Percentiles rank a stretch among this genome's conserved stretches.
Conservation (phyloP, 1,140 invertebrate species). For the Phymorhynchus buccinoides region DNA sequence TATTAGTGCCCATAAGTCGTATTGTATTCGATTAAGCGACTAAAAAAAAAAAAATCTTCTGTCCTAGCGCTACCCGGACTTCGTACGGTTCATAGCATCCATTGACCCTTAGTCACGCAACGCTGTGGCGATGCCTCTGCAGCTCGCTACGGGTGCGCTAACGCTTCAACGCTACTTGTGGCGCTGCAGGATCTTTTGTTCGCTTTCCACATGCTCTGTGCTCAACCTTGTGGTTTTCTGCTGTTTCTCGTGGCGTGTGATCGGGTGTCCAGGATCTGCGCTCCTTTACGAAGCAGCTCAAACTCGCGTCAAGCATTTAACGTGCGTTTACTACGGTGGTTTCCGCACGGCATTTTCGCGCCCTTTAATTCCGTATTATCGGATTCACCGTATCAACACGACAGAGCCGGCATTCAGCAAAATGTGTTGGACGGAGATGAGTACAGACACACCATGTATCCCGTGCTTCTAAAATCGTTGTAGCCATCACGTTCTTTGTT, state of each 20-base stretch:
- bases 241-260: neutral
- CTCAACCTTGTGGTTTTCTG: neutral
- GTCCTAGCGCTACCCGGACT: neutral
- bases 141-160: neutral
- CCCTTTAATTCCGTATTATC: neutral
- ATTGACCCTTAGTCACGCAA: neutral
- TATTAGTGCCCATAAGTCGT: too few relatives aligned
- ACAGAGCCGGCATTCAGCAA: neutral
- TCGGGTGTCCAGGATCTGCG: neutral
- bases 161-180: neutral
- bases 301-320: neutral
- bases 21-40: too few relatives aligned
- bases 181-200: neutral
- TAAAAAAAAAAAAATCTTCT: too few relatives aligned
- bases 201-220: neutral
- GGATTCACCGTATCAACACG: neutral
- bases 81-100: neutral
- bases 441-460: neutral
- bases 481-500: neutral
- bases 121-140: neutral
- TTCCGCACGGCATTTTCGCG: neutral
- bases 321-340: neutral
- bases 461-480: neutral
- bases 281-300: neutral
- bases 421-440: neutral